Percentiles rank a stretch among this genome's conserved stretches.
These are phyloP conservation scores for Halichoeres trimaculatus DNA, from an alignment of 2,113 vertebrate genomes.

Conservation along the genomic window DNA sequence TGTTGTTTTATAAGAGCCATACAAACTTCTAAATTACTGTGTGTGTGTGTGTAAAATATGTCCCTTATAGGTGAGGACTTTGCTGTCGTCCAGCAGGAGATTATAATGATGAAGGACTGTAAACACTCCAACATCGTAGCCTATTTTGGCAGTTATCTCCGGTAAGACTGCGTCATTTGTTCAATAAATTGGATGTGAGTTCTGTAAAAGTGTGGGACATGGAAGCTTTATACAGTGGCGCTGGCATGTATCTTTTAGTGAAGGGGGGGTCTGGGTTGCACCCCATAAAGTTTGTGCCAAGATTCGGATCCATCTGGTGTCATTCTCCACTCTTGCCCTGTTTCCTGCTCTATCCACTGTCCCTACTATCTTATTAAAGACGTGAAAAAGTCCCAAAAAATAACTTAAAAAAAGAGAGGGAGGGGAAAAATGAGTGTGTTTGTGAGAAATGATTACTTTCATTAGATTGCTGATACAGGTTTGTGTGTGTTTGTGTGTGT, in stretches of 20 bases:
- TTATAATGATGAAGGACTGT: conserved; percentile 99
- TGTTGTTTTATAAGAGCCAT: not conserved
- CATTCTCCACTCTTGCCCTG: too few relatives aligned
- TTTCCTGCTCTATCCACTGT: too few relatives aligned
- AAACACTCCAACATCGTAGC: conserved; percentile 99
- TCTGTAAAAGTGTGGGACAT: not conserved
- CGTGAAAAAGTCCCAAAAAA: too few relatives aligned
- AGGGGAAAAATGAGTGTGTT: too few relatives aligned
- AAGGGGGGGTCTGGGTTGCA: too few relatives aligned
- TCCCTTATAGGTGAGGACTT: conserved; percentile 94
- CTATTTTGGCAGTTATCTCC: conserved; percentile 99
- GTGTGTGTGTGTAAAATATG: not conserved
- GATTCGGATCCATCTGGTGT: not conserved
- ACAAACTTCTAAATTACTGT: not conserved
- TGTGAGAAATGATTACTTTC: not conserved
- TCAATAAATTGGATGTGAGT: too few relatives aligned
- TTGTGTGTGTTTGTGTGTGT: not conserved
- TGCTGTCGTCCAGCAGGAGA: conserved; percentile 99
- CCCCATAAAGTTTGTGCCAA: too few relatives aligned
- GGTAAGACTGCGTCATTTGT: conserved; percentile 79
- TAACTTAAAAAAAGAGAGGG: too few relatives aligned
- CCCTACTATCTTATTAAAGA: too few relatives aligned
- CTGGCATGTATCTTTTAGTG: too few relatives aligned
- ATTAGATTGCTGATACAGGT: not conserved
- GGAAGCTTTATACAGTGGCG: too few relatives aligned